Base-by-base conservation (phyloP, 2,113 vertebrate genomes). In the Ammospiza nelsoni region DNA sequence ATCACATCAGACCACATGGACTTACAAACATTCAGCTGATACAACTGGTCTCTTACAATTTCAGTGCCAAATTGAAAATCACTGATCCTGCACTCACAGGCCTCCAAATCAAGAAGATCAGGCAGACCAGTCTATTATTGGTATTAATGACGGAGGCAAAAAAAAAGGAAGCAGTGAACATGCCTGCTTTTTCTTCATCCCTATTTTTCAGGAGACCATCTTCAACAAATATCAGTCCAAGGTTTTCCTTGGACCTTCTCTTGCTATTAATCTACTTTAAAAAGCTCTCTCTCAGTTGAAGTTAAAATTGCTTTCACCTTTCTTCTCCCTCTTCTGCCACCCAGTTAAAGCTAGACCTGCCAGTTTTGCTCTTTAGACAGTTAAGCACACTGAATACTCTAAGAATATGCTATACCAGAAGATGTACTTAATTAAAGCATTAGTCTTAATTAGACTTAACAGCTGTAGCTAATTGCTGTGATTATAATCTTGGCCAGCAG, bases 361-460 rank as follows among this genome's bases (percentile, higher is more conserved):
- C 76, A 57, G 37, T 58, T 77, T 58, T 85, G 31, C 24, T 80
- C 24, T 67, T 80, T 37, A 75, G 46, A 41, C 20, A 84, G 51
- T 90, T 92, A 77, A 94, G 33, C 46, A 69, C 31, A 87, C 11
- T 46, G 33, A 92, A 77, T 23, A 90, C 13, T 49, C 33, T 75
- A 43, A 67, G 12, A 91, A 68, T 52, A 65, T 20, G 9, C 61
- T 75, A 29, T 28, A 91, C 63, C 62, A 58, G 63, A 90, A 85
- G 27, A 87, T 31, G 57, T 91, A 61, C 33, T 89, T 96, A 92
- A 92, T 92, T 90, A 91, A 84, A 77, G 46, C 29, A 74, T 84
- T 78, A 94, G 33, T 82, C 35, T 94, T 94, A 89, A 95, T 95
- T 96, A 95, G 78, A 90, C 65, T 88, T 81, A 89, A 88, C 57